A percentile compares a stretch with the other conserved stretches of the same genome.
Conservation (phyloP, 2,888 invertebrate genomes). For the Malthinus seriepunctatus region DNA sequence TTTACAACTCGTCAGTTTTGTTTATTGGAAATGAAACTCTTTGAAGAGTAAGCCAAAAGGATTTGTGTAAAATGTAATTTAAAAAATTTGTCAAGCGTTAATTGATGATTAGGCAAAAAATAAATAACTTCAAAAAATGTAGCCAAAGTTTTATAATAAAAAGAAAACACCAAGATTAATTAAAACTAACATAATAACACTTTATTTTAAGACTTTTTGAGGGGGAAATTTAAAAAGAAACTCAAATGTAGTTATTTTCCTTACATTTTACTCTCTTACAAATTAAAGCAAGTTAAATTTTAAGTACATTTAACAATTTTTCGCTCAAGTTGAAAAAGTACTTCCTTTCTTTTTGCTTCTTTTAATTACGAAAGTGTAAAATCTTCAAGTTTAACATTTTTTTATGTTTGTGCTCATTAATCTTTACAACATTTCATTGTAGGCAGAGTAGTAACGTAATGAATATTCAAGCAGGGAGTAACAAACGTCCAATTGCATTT, state of each 20-base stretch:
- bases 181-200: slow-evolving; percentile 22
- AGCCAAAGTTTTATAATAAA: too few species aligned
- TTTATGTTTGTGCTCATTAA: slow-evolving; percentile 28
- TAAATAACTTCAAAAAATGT: too few species aligned
- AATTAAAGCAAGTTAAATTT: slow-evolving; percentile 37
- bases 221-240: too few species aligned
- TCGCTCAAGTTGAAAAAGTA: slow-evolving; percentile 30
- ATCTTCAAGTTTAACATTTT: slow-evolving; percentile 20
- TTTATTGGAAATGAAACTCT: too few species aligned
- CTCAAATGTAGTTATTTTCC: slow-evolving; percentile 30
- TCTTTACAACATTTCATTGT: slow-evolving; percentile 27
- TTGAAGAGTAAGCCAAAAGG: too few species aligned
- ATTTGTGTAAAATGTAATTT: too few species aligned
- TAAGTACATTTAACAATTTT: slow-evolving; percentile 35
- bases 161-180: slow-evolving; percentile 2
- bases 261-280: slow-evolving; percentile 7
- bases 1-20: too few species aligned
- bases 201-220: slow-evolving; percentile 4
- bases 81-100: too few species aligned
- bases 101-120: too few species aligned
- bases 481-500: slow-evolving; percentile 22
- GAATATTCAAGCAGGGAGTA: slow-evolving; percentile 24
- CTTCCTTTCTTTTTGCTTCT: slow-evolving; percentile 12
- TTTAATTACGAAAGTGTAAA: slow-evolving; percentile 21
- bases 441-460: slow-evolving; percentile 8